Evolutionary conservation across 2,888 invertebrate species (phyloP), one percentile per base, ranked within the genome.

Genomic region (Eupithecia insigniata): DNA sequence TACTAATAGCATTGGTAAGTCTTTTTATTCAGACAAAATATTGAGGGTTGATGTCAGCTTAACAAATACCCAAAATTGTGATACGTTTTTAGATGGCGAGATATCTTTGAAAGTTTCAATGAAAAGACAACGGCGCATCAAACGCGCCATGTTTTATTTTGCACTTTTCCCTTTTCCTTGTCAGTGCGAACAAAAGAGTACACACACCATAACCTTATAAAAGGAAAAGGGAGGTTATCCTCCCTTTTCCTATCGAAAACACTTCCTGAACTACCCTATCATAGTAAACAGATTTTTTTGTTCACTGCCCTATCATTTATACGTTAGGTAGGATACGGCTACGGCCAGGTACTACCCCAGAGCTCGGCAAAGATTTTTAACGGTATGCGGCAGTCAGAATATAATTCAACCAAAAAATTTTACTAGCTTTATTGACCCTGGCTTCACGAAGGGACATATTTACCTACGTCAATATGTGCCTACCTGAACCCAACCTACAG

Each of bases 1-100:
- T 51, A 90, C 92, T 6, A 89, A 82, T 75, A 87, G 84, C 78
- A 86, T 84, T 76, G 94, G 94, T 94, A 78, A 85, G 90, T 67
- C 16, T 36, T 55, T 34, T n/a, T 32, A 32, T 46, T 60, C 28
- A 60, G 18, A 22, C 8, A 60, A 30, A 60, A 60, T 55, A 51
- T 55, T 14, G 1, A 22, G 26, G 26, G 26, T 55, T 55, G 16
- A 22, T 51, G 26, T 26, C 14, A 26, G 55, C 55, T n/a, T 26
- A 26, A 26, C n/a, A 51, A 51, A 51, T 26, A 26, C 22, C 26
- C 26, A 26, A 10, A 22, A 6, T 51, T 10, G 22, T 51, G 26
- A 0, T 4, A 12, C 26, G 55, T 55, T 26, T 51, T 4, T 22
- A 26, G 55, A 55, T 4, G 14, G 4, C 26, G 26, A 55, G 10